These are phyloP conservation scores for Pseudeuparius sepicola DNA, from an alignment of 2,888 invertebrate genomes.

Conservation along the genomic window DNA sequence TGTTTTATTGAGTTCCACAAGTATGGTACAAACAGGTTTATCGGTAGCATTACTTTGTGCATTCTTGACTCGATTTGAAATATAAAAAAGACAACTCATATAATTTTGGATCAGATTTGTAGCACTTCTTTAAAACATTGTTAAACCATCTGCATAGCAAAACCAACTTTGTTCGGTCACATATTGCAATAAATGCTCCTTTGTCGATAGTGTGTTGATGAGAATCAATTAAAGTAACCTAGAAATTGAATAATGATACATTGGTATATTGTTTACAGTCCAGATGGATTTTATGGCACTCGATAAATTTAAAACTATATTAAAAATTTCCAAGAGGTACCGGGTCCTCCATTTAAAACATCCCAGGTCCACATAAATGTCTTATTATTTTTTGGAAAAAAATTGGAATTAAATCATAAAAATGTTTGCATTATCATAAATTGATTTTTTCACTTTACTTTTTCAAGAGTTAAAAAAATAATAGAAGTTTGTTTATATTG, in stretches of 20 bases:
- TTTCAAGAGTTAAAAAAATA: too few relatives aligned
- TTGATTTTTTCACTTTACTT: too few relatives aligned
- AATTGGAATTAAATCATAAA: constrained; percentile 10
- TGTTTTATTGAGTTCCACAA: too few relatives aligned
- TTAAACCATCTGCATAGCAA: constrained; percentile 41
- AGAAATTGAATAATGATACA: constrained; percentile 19
- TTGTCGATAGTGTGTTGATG: constrained; percentile 38
- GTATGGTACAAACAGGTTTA: too few relatives aligned
- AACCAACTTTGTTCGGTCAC: constrained; percentile 34
- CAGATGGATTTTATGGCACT: constrained; percentile 6
- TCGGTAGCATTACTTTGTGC: too few relatives aligned
- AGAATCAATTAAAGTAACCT: constrained; percentile 45
- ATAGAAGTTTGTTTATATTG: too few relatives aligned
- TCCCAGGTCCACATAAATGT: too few relatives aligned
- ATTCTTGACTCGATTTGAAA: constrained; percentile 28
- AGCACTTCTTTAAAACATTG: constrained; percentile 37
- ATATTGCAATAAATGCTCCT: constrained; percentile 43
- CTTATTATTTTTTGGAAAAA: too few relatives aligned
- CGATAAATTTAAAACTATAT: too few relatives aligned
- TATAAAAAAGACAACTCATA: constrained; percentile 45
- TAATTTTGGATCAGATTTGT: constrained; percentile 36
- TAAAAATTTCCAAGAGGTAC: too few relatives aligned
- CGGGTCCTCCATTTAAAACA: too few relatives aligned
- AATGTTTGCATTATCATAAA: too few relatives aligned
- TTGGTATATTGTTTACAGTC: constrained; percentile 4